Conservation (phyloP, 2,888 invertebrate species). For the Lithophane leautieri region DNA sequence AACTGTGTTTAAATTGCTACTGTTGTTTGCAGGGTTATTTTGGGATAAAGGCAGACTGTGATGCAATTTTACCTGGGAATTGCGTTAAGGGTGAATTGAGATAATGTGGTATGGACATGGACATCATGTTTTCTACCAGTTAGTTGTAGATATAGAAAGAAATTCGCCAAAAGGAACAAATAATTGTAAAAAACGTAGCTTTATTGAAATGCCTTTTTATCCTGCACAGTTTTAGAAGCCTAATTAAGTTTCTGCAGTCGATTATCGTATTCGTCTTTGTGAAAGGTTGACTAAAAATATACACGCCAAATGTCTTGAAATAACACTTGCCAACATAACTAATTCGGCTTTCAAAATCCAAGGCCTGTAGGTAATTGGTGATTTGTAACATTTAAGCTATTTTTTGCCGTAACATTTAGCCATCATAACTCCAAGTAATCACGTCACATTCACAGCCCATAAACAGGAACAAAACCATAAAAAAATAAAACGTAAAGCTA, state of each 20-base stretch:
- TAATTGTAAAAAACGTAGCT: neutral
- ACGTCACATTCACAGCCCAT: slow-evolving; percentile 53
- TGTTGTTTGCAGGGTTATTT: slow-evolving; percentile 12
- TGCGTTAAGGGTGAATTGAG: neutral
- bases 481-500: slow-evolving; percentile 58
- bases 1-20: slow-evolving; percentile 48
- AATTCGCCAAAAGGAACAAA: neutral
- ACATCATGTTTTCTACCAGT: neutral
- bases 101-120: neutral
- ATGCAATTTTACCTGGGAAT: neutral
- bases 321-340: neutral
- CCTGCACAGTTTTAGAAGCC: neutral
- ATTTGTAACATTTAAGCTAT: slow-evolving; percentile 8
- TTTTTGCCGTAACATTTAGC: slow-evolving; percentile 3
- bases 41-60: neutral
- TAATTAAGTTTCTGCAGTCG: neutral
- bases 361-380: neutral
- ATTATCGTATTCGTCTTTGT: neutral
- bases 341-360: neutral
- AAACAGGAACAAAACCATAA: slow-evolving; percentile 56
- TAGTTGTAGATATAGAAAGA: neutral
- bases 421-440: slow-evolving; percentile 30
- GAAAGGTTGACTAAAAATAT: neutral
- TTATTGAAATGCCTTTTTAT: no score
- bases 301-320: no score